A percentile compares a stretch with the other conserved stretches of the same genome.
Evolutionary conservation across 2,113 vertebrate species (phyloP).

Genomic region (Austrofundulus limnaeus): DNA sequence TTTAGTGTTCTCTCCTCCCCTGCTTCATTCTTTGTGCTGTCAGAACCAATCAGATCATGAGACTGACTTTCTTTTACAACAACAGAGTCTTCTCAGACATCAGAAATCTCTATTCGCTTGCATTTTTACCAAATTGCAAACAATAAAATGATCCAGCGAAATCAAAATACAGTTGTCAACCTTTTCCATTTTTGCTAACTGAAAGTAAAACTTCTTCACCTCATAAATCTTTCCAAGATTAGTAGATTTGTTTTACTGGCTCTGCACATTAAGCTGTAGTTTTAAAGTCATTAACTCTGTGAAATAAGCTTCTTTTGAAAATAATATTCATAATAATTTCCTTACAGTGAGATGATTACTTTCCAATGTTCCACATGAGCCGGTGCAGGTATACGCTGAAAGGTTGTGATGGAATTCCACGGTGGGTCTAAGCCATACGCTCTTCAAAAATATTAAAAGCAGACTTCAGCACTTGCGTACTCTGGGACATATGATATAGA

Average conservation of each 20-base stretch:
- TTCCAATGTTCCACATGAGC: constrained; percentile 1
- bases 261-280: not conserved
- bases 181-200: constrained; percentile 5
- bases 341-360: not conserved
- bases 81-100: constrained; percentile 61
- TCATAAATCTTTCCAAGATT: constrained; percentile 3
- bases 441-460: constrained; percentile 52
- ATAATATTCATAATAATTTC: constrained; percentile 13
- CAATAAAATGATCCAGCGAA: constrained; percentile 18
- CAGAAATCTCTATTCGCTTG: constrained; percentile 19
- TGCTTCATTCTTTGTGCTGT: constrained; percentile 51
- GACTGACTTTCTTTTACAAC: constrained; percentile 45
- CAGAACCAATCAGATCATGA: constrained; percentile 58
- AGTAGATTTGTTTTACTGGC: not conserved
- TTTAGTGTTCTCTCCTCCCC: constrained; percentile 28
- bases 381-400: constrained; percentile 4
- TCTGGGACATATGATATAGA: constrained; percentile 62
- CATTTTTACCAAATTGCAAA: not conserved
- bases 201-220: not conserved
- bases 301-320: constrained; percentile 1
- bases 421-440: constrained; percentile 18
- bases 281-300: not conserved
- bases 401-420: not conserved
- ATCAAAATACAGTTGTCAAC: not conserved
- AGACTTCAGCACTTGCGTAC: constrained; percentile 40